These are phyloP conservation scores for Chelidonichthys spinosus DNA, from an alignment of 2,797 vertebrate genomes.

Conservation along the genomic window DNA sequence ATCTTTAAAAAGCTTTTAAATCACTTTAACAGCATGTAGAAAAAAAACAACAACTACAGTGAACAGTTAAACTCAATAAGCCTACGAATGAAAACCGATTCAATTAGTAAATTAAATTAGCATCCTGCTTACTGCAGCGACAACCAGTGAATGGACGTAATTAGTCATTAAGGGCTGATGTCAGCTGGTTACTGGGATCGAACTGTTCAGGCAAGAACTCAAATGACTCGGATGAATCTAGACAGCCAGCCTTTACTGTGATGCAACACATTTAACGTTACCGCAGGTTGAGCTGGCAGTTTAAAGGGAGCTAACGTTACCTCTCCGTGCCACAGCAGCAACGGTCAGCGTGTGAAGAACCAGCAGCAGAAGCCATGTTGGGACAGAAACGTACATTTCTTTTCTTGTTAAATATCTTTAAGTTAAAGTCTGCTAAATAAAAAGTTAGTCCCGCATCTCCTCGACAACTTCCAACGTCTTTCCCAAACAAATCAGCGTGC, in stretches of 20 bases:
- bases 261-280: neutral
- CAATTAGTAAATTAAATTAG: neutral
- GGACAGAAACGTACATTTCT: conserved; percentile 50
- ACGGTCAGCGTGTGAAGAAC: conserved; percentile 26
- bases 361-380: conserved; percentile 39
- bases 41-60: neutral
- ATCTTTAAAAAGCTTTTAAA: too few species aligned
- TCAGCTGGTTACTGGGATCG: conserved; percentile 9
- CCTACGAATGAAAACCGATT: neutral
- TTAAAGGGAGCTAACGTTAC: conserved; percentile 34
- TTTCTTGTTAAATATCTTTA: too few species aligned
- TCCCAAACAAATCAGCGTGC: conserved; percentile 4
- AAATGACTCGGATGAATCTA: neutral
- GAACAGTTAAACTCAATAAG: neutral
- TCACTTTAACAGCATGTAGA: neutral
- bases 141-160: neutral
- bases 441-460: neutral
- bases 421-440: neutral
- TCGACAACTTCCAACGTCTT: rapidly evolving
- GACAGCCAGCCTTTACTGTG: rapidly evolving
- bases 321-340: conserved; percentile 35
- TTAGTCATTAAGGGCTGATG: neutral
- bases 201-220: neutral
- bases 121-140: neutral
- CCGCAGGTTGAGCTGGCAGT: too few species aligned